phyloP scores from a whole-genome alignment of 2,797 vertebrate genomes.

The Hylomyscus alleni region DNA sequence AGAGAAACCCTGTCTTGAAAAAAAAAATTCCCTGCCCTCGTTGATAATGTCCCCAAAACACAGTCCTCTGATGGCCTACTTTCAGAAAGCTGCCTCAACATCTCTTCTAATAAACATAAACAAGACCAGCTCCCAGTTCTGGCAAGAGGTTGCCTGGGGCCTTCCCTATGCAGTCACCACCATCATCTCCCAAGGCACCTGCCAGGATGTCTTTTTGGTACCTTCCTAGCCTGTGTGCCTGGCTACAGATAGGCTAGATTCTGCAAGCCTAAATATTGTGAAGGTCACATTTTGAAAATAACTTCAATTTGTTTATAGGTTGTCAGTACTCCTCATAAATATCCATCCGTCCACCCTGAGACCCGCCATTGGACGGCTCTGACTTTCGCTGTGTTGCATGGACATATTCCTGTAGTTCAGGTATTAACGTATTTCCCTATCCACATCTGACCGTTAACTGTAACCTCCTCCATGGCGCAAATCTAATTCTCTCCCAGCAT shows the following conservation, averaged over 20 bases:
- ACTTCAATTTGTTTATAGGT: constrained; percentile 95
- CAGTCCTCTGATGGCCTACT: neutral
- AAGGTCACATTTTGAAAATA: constrained; percentile 88
- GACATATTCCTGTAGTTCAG: constrained; percentile 99
- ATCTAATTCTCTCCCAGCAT: constrained; percentile 84
- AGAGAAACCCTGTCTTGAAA: too few relatives aligned
- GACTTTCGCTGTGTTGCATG: constrained; percentile 99
- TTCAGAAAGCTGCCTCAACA: neutral
- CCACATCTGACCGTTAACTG: constrained; percentile 87
- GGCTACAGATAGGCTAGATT: constrained; percentile 82
- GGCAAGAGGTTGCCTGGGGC: neutral
- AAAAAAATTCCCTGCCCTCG: neutral
- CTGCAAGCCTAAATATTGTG: constrained; percentile 83
- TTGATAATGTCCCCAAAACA: neutral
- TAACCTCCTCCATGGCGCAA: constrained; percentile 82
- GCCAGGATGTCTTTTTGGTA: constrained; percentile 73
- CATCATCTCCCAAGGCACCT: constrained; percentile 2
- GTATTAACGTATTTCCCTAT: constrained; percentile 92
- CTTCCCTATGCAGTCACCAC: neutral
- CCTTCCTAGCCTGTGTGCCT: constrained; percentile 74
- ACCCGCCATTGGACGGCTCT: constrained; percentile 99
- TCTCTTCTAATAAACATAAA: neutral
- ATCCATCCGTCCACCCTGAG: constrained; percentile 99
- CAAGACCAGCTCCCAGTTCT: neutral
- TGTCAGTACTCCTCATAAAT: constrained; percentile 99